Percentiles rank a stretch among this genome's conserved stretches.
These are phyloP conservation scores for Amphiduros pacificus DNA, from an alignment of 2,888 invertebrate species.

Conservation along the genomic window DNA sequence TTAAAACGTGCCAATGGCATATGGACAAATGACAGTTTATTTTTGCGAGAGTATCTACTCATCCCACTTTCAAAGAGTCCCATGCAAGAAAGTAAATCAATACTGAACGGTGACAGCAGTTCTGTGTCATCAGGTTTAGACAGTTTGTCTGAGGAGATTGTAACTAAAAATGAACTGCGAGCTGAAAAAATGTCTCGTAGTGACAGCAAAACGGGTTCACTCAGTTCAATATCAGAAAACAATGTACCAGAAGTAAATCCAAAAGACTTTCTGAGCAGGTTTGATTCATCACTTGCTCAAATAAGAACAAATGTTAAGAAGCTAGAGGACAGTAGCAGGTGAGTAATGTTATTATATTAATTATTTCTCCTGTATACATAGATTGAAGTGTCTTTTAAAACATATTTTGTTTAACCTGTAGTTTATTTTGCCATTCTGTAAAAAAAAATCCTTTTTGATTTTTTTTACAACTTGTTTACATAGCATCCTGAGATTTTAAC, in stretches of 20 bases:
- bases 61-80: conserved; percentile 66
- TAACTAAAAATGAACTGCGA: conserved; percentile 11
- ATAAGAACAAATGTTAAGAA: conserved; percentile 55
- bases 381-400: too few relatives aligned
- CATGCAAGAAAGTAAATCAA: background rate
- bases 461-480: too few relatives aligned
- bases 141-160: conserved; percentile 4
- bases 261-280: conserved; percentile 58
- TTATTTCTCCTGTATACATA: too few relatives aligned
- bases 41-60: conserved; percentile 82
- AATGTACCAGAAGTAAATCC: conserved; percentile 11
- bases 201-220: background rate
- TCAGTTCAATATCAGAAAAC: background rate
- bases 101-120: background rate
- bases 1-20: conserved; percentile 87
- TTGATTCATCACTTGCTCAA: conserved; percentile 58
- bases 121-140: background rate
- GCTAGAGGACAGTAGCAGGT: conserved; percentile 47
- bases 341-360: conserved; percentile 27
- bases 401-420: too few relatives aligned
- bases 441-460: too few relatives aligned
- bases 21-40: conserved; percentile 91
- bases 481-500: too few relatives aligned
- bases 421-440: too few relatives aligned
- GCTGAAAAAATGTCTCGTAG: conserved; percentile 8